Evolutionary conservation across 2,113 vertebrate genomes (phyloP).

Genomic region (Cacatua alba): DNA sequence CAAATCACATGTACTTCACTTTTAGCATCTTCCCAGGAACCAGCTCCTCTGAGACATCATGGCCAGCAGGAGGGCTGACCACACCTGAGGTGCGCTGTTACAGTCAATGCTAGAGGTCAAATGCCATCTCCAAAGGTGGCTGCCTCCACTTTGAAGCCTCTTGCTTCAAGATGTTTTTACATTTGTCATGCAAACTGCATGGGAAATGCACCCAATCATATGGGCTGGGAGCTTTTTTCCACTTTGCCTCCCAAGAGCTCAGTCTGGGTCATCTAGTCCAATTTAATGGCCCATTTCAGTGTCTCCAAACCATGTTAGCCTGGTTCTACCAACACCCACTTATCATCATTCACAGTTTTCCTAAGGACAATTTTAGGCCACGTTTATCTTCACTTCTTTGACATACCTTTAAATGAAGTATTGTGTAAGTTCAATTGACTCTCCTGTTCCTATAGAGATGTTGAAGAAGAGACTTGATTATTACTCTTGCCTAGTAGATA

Average conservation of each 20-base stretch:
- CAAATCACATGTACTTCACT: not conserved
- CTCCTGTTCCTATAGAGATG: not conserved
- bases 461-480: not conserved
- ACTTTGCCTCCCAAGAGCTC: not conserved
- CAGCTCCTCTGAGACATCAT: fast-evolving
- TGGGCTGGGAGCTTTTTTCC: not conserved
- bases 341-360: not conserved
- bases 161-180: not conserved
- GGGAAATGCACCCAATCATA: not conserved
- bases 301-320: not conserved
- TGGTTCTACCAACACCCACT: not conserved
- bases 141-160: not conserved
- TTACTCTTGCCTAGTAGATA: not conserved
- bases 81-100: fast-evolving
- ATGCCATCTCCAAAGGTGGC: not conserved
- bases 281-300: not conserved
- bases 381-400: not conserved
- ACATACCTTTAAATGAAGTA: not conserved
- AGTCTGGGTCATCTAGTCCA: fast-evolving
- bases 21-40: not conserved
- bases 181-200: not conserved
- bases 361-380: not conserved
- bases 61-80: not conserved
- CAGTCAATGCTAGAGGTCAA: not conserved
- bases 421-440: not conserved